Evolutionary conservation across 2,113 vertebrate genomes (phyloP).

Genomic region (Aythya baeri): DNA sequence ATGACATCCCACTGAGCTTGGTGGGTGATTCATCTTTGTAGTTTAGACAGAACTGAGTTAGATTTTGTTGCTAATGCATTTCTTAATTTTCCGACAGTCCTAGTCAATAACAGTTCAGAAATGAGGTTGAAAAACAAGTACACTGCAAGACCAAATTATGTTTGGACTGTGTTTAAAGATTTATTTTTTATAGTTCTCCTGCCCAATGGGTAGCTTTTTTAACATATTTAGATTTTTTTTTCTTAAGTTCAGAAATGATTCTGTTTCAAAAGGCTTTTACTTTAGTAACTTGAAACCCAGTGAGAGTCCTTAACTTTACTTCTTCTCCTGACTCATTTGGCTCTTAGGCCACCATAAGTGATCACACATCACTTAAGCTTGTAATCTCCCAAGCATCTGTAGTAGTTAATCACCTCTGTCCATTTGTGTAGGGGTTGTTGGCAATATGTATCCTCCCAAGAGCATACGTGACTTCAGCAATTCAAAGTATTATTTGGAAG

Average conservation of each 20-base stretch:
- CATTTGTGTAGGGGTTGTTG: background rate
- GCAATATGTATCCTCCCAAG: background rate
- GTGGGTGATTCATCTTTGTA: background rate
- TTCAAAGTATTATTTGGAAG: background rate
- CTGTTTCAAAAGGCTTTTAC: slow-evolving; percentile 16
- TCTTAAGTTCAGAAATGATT: slow-evolving; percentile 5
- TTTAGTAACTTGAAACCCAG: slow-evolving; percentile 10
- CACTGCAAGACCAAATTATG: background rate
- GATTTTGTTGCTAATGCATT: background rate
- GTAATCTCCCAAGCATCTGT: background rate
- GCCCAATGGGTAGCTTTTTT: background rate
- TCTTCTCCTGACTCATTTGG: slow-evolving; percentile 1
- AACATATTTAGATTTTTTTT: background rate
- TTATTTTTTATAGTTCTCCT: background rate
- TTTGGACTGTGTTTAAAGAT: background rate
- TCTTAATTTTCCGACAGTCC: background rate
- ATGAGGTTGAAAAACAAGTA: background rate
- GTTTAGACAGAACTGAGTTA: background rate
- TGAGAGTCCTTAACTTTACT: background rate
- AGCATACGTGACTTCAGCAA: background rate
- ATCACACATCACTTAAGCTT: background rate
- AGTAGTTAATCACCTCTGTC: slow-evolving; percentile 16
- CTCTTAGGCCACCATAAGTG: background rate
- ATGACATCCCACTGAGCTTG: background rate
- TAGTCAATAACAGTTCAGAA: background rate